Evolutionary conservation across 2,797 vertebrate genomes (phyloP).

Genomic region (Diplodus puntazzo): DNA sequence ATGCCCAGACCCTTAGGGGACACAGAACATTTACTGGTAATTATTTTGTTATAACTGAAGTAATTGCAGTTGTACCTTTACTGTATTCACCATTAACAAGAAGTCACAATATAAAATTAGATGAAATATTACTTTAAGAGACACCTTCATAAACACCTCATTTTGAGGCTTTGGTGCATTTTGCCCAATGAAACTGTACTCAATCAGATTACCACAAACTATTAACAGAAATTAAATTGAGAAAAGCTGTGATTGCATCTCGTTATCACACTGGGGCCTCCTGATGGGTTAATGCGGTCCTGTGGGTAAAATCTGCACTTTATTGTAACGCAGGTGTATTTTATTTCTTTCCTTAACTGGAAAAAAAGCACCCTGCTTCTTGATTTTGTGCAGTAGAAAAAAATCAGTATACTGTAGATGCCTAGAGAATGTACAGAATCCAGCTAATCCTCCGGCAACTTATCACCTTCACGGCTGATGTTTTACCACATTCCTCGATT

Average conservation of each 20-base stretch:
- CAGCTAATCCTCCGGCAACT: background rate
- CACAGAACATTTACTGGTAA: background rate
- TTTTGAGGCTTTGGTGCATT: background rate
- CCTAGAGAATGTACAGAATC: background rate
- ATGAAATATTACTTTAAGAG: background rate
- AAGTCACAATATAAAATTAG: background rate
- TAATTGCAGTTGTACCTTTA: background rate
- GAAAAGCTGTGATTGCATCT: background rate
- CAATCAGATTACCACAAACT: background rate
- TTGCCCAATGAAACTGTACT: background rate
- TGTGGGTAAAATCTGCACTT: background rate
- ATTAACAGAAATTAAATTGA: background rate
- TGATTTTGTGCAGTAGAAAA: constrained; percentile 2
- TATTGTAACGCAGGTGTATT: background rate
- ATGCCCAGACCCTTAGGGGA: background rate
- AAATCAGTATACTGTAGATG: background rate
- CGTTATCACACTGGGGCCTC: background rate
- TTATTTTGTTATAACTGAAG: background rate
- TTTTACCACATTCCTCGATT: background rate
- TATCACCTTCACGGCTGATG: constrained; percentile 3
- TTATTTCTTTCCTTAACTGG: background rate
- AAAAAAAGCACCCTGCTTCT: background rate
- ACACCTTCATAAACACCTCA: background rate
- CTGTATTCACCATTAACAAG: background rate
- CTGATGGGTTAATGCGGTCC: background rate